phyloP scores from a whole-genome alignment of 2,113 vertebrate genomes.

The Eretmodus cyanostictus region DNA sequence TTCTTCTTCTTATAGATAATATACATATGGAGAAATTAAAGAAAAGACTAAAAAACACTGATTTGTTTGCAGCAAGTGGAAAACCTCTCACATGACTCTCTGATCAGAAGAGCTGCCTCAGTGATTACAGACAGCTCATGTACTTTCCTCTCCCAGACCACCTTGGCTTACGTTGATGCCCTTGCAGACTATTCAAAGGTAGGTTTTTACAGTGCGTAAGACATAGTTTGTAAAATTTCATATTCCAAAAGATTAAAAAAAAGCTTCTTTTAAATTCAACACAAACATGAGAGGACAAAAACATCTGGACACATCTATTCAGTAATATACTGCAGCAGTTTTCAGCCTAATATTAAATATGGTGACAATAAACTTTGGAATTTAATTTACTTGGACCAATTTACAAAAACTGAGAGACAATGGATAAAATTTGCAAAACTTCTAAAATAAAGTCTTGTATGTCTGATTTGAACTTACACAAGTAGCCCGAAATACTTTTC shows the following conservation, averaged over 20 bases:
- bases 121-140: constrained; percentile 69
- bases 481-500: background rate
- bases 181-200: constrained; percentile 68
- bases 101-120: constrained; percentile 70
- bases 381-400: background rate
- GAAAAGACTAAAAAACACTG: background rate
- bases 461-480: background rate
- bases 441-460: background rate
- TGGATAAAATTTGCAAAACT: background rate
- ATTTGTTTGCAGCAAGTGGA: constrained; percentile 44
- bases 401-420: background rate
- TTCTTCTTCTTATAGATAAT: background rate
- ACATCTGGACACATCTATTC: background rate
- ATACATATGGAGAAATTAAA: background rate
- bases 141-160: constrained; percentile 73
- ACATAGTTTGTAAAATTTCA: background rate
- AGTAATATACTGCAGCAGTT: background rate
- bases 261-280: background rate
- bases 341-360: background rate
- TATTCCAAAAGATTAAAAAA: fast-evolving
- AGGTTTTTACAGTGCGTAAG: background rate
- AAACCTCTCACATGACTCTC: constrained; percentile 66
- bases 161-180: constrained; percentile 66
- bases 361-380: background rate
- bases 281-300: background rate